These are phyloP conservation scores for Microcebus griseorufus DNA, from an alignment of 2,113 vertebrate species.

Conservation along the genomic window DNA sequence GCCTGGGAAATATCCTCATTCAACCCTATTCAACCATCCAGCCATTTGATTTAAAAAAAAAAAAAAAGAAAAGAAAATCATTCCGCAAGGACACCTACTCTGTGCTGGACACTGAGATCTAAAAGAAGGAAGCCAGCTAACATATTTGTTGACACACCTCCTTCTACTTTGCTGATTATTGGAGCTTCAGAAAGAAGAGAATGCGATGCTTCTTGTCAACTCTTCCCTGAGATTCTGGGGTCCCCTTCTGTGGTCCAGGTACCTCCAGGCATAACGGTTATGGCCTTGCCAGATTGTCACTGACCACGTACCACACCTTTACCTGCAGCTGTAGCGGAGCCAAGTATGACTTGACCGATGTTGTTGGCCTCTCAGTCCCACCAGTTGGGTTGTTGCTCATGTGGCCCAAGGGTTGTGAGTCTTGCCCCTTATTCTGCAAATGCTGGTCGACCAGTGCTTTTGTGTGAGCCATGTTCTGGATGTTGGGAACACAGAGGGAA, in stretches of 20 bases:
- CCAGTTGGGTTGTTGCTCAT: no score
- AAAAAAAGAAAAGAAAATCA: no score
- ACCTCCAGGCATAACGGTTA: neutral
- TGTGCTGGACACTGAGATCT: neutral
- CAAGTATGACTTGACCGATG: neutral
- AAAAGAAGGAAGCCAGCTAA: neutral
- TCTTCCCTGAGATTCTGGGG: neutral
- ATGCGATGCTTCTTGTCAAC: neutral
- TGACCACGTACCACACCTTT: neutral
- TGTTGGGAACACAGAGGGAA: neutral
- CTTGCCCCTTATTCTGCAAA: neutral
- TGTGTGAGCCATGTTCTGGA: neutral
- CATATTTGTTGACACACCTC: neutral
- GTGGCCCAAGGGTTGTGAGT: neutral
- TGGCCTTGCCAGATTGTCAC: neutral
- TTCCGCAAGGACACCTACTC: neutral
- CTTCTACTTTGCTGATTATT: neutral
- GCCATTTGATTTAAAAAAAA: neutral
- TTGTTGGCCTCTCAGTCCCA: neutral
- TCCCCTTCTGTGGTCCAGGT: neutral
- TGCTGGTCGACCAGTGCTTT: neutral
- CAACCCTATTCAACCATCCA: neutral
- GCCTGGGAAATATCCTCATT: neutral
- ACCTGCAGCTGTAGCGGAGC: neutral
- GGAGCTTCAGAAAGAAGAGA: neutral